Evolutionary conservation across 2,888 invertebrate genomes (phyloP).

Genomic region (Alentia gelatinosa): DNA sequence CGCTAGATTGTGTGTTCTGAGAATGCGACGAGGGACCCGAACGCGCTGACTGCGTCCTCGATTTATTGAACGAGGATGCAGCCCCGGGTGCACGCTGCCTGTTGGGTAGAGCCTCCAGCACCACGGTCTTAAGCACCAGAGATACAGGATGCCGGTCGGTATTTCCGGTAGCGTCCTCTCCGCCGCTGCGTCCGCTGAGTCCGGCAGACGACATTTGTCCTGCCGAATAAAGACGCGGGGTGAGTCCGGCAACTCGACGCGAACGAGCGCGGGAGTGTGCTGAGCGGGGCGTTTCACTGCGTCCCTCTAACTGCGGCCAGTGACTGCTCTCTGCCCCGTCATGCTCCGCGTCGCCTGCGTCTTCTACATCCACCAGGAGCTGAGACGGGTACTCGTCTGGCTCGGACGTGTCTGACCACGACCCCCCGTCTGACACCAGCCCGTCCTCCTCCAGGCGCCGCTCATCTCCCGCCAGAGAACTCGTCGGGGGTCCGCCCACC

Average conservation of each 20-base stretch:
- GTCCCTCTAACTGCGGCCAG: neutral
- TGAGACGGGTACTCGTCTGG: slow-evolving; percentile 13
- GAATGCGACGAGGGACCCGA: neutral
- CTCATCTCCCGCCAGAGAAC: neutral
- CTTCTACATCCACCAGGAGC: neutral
- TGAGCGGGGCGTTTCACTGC: neutral
- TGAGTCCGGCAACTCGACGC: neutral
- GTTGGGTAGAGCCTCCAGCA: slow-evolving; percentile 7
- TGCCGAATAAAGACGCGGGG: neutral
- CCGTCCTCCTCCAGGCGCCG: neutral
- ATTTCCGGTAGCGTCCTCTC: neutral
- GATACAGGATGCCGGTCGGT: neutral
- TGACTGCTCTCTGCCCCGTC: neutral
- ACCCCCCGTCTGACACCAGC: slow-evolving; percentile 5
- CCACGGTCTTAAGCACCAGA: slow-evolving; percentile 18
- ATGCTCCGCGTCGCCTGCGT: neutral
- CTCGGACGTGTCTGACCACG: neutral
- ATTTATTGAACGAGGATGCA: neutral
- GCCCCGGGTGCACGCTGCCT: neutral
- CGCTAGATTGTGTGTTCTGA: neutral
- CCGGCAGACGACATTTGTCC: neutral
- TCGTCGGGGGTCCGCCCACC: neutral
- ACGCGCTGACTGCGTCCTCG: neutral
- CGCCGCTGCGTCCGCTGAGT: neutral
- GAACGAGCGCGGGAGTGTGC: neutral